Conservation (phyloP, 1,140 invertebrate genomes). For the Nebria ingens region DNA sequence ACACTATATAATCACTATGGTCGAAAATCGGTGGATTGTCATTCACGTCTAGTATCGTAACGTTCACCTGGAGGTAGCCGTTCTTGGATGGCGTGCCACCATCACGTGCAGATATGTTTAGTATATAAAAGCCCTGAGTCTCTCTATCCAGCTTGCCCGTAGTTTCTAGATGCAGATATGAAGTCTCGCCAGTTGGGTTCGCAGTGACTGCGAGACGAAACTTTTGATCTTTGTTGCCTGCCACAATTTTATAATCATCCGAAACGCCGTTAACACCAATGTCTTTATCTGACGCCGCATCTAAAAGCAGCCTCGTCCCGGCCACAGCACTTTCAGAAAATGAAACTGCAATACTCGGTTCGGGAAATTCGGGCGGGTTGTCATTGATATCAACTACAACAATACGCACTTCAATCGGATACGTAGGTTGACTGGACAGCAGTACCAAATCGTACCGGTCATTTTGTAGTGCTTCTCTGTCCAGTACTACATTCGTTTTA, state of each 20-base stretch:
- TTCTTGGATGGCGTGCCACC: slow-evolving; percentile 67
- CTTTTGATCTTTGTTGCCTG: slow-evolving; percentile 77
- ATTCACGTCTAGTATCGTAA: slow-evolving; percentile 85
- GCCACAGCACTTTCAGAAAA: slow-evolving; percentile 85
- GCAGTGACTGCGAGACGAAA: slow-evolving; percentile 77
- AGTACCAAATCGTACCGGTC: slow-evolving; percentile 83
- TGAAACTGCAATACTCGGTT: slow-evolving; percentile 69
- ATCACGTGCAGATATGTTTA: slow-evolving; percentile 85
- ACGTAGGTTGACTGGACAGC: slow-evolving; percentile 82
- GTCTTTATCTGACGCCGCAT: slow-evolving; percentile 80
- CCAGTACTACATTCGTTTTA: slow-evolving; percentile 64
- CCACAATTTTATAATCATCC: slow-evolving; percentile 79
- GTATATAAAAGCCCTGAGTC: slow-evolving; percentile 63
- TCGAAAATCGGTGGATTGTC: slow-evolving; percentile 92
- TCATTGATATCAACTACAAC: slow-evolving; percentile 80
- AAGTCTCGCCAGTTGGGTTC: slow-evolving; percentile 78
- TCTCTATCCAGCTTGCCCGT: slow-evolving; percentile 84
- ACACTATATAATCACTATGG: slow-evolving; percentile 85
- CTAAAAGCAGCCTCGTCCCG: slow-evolving; percentile 74
- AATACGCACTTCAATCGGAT: slow-evolving; percentile 84
- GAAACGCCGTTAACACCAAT: slow-evolving; percentile 75
- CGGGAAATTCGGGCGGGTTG: slow-evolving; percentile 81
- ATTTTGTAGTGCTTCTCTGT: slow-evolving; percentile 63
- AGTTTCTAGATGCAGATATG: slow-evolving; percentile 83
- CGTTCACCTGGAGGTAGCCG: slow-evolving; percentile 82